Evolutionary conservation across 2,797 vertebrate species (phyloP).

Genomic region (Simalia tracyae): DNA sequence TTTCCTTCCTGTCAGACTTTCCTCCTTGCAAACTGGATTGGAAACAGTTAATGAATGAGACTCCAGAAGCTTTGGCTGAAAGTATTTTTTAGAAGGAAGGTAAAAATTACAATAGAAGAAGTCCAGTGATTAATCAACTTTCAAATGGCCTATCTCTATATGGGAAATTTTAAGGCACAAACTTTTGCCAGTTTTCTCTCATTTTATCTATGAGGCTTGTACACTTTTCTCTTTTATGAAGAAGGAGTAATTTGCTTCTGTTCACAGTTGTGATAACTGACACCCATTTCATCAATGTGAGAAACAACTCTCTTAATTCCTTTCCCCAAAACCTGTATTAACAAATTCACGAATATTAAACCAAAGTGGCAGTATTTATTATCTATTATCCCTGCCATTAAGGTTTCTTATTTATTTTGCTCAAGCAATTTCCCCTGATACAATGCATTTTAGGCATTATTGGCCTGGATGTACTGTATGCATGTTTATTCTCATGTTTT

Average conservation of each 20-base stretch:
- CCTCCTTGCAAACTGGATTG: not conserved
- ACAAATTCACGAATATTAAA: not conserved
- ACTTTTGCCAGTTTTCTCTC: not conserved
- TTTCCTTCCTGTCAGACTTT: not conserved
- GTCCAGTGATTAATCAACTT: not conserved
- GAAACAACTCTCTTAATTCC: not conserved
- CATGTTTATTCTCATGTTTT: no score
- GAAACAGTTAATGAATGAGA: not conserved
- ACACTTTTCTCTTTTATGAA: not conserved
- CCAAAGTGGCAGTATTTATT: not conserved
- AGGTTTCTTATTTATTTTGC: no score
- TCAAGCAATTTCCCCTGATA: no score
- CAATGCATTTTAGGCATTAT: no score
- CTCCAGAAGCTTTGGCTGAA: not conserved
- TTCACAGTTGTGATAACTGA: not conserved
- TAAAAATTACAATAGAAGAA: not conserved
- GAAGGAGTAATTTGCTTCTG: not conserved
- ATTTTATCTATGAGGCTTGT: not conserved
- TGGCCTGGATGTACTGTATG: no score
- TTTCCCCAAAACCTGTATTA: not conserved
- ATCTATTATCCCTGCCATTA: no score
- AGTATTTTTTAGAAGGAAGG: not conserved
- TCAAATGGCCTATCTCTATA: not conserved
- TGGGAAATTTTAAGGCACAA: not conserved
- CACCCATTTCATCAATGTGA: not conserved